phyloP scores from a whole-genome alignment of 2,113 vertebrate genomes.

The Gobiocypris rarus region DNA sequence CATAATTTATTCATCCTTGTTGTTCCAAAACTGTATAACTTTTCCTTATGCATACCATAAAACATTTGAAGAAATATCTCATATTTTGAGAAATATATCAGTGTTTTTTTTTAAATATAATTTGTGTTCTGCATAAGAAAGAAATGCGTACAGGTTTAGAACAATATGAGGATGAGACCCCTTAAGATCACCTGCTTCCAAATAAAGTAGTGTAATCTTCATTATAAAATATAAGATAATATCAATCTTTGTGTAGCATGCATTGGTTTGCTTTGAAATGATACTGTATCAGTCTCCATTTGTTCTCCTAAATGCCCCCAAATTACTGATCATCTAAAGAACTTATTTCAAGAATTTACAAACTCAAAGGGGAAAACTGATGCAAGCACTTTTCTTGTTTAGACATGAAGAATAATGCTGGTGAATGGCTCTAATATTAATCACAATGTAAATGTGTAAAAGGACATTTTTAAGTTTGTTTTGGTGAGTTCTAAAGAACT shows the following conservation, averaged over 20 bases:
- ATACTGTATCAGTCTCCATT: too few relatives aligned
- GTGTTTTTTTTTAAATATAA: too few relatives aligned
- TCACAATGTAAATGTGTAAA: not conserved
- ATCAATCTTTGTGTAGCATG: not conserved
- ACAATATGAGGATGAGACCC: not conserved
- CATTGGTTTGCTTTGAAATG: not conserved
- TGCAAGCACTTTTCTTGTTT: not conserved
- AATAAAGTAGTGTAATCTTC: not conserved
- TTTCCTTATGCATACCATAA: not conserved
- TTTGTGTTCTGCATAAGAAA: too few relatives aligned
- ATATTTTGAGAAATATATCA: too few relatives aligned
- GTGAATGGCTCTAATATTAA: too few relatives aligned
- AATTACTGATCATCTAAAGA: not conserved
- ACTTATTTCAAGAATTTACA: not conserved
- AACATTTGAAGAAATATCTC: not conserved
- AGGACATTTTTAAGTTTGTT: too few relatives aligned
- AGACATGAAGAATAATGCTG: not conserved
- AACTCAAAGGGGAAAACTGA: not conserved
- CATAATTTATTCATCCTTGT: not conserved
- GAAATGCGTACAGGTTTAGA: too few relatives aligned
- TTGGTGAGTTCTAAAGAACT: not conserved
- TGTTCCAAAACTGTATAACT: not conserved
- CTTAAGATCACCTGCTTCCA: not conserved
- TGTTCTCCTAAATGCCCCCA: not conserved
- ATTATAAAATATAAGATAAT: not conserved